Evolutionary conservation across 2,797 vertebrate genomes (phyloP).

Genomic region (Sparidentex hasta): DNA sequence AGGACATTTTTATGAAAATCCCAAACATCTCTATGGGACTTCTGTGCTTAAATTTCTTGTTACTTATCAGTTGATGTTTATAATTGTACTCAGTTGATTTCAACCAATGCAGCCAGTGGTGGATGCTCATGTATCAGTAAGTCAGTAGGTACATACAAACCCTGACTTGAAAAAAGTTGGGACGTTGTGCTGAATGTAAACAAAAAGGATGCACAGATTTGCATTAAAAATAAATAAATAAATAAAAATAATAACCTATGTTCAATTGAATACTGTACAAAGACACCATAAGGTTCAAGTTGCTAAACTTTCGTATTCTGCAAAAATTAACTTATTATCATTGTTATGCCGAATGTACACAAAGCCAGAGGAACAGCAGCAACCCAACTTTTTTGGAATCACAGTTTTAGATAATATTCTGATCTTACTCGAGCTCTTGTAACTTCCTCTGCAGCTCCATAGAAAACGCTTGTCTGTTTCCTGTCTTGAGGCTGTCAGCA

Average conservation of each 20-base stretch:
- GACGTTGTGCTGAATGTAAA: too few relatives aligned
- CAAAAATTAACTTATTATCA: too few relatives aligned
- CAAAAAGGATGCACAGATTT: too few relatives aligned
- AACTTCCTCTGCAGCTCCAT: slow-evolving; percentile 93
- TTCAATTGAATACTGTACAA: too few relatives aligned
- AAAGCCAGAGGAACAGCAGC: too few relatives aligned
- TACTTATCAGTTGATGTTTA: not conserved
- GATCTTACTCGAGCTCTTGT: slow-evolving; percentile 89
- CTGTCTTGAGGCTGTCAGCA: slow-evolving; percentile 94
- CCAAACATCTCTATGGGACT: not conserved
- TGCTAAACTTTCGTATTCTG: too few relatives aligned
- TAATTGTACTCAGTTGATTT: not conserved
- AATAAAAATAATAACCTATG: too few relatives aligned
- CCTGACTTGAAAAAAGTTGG: too few relatives aligned
- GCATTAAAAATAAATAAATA: too few relatives aligned
- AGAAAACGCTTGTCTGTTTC: slow-evolving; percentile 96
- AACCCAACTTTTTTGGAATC: too few relatives aligned
- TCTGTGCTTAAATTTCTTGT: not conserved
- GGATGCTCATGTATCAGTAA: not conserved
- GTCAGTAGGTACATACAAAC: not conserved
- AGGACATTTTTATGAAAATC: not conserved
- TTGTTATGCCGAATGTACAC: too few relatives aligned
- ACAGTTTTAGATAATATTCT: not conserved
- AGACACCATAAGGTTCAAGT: too few relatives aligned
- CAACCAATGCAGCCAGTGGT: not conserved